Base-by-base conservation (phyloP, 2,797 vertebrate genomes). In the Catamblyrhynchus diadema region DNA sequence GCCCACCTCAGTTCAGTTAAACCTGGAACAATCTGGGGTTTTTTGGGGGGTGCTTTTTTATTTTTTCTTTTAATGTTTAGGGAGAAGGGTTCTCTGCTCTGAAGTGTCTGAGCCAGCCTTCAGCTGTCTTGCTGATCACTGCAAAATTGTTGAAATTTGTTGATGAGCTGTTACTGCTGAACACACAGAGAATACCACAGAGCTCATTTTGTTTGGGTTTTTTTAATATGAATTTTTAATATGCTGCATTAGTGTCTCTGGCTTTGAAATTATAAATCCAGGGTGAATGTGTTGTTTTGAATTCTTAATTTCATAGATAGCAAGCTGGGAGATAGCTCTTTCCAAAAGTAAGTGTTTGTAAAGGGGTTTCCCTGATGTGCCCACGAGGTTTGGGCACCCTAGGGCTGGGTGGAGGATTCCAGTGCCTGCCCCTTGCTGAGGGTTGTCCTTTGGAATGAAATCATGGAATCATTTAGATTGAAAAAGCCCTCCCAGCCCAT, bases 11-110 rank as follows among this genome's bases (percentile, higher is more conserved):
- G 15, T 1, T 80, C 48, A 71, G 32, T 69, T 79, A 20, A 86
- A 64, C 42, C 35, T 69, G 47, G 20, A 78, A 62, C 41, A 82
- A 27, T 30, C 14, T 14, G 8, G 22, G 4, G 1, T 23, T 23
- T 25, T 69, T 37, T 4, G 11, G 4, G 2, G 0, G 17, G 10
- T 14, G 24, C 6, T 5, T 54, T 6, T 54, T 22, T 12, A 1
- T 16, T 56, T 59, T 41, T 57, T 56, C 54, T 41, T 57, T 35
- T 51, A 18, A 37, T 35, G 9, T 66, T 23, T 39, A 22, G 8
- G 20, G n/a, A 39, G 20, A 61, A 72, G 11, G 5, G 2, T 64
- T 93, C 30, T 93, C 17, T 69, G 51, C 42, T 37, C 18, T 45
- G 45, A 32, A 39, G 12, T 35, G 30, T 28, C 27, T 74, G 42